These are phyloP conservation scores for Pontoporia blainvillei DNA, from an alignment of 2,113 vertebrate genomes.

Conservation along the genomic window DNA sequence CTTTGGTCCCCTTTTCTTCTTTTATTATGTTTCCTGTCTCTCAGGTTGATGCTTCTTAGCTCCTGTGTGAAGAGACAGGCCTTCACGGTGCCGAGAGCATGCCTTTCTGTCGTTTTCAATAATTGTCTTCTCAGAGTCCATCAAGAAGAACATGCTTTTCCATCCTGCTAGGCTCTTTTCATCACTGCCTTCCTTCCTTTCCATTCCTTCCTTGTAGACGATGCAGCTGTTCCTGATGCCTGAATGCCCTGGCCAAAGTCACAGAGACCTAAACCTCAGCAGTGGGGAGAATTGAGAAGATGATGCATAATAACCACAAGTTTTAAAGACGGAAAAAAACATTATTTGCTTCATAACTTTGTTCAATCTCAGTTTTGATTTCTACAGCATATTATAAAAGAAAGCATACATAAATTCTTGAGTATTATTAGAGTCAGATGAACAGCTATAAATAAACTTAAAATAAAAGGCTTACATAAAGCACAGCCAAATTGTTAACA, in stretches of 20 bases:
- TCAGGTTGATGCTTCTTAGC: background rate
- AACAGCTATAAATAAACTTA: background rate
- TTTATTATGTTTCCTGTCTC: background rate
- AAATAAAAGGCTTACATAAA: background rate
- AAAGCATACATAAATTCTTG: background rate
- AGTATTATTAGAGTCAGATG: background rate
- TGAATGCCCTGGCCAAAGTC: background rate
- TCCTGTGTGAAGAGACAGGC: background rate
- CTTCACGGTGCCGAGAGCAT: background rate
- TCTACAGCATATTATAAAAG: background rate
- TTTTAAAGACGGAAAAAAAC: background rate
- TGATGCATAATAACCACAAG: background rate
- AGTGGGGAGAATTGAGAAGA: background rate
- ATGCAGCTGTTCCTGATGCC: background rate
- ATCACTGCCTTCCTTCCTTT: background rate
- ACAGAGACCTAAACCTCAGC: background rate
- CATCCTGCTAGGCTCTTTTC: background rate
- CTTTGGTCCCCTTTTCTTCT: background rate
- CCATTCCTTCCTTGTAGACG: background rate
- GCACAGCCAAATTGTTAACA: background rate
- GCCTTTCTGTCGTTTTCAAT: background rate
- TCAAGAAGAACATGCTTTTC: background rate
- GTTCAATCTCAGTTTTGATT: background rate
- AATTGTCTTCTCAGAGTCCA: background rate
- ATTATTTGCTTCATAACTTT: background rate